phyloP scores from a whole-genome alignment of 2,113 vertebrate genomes.

The Callipepla californica region DNA sequence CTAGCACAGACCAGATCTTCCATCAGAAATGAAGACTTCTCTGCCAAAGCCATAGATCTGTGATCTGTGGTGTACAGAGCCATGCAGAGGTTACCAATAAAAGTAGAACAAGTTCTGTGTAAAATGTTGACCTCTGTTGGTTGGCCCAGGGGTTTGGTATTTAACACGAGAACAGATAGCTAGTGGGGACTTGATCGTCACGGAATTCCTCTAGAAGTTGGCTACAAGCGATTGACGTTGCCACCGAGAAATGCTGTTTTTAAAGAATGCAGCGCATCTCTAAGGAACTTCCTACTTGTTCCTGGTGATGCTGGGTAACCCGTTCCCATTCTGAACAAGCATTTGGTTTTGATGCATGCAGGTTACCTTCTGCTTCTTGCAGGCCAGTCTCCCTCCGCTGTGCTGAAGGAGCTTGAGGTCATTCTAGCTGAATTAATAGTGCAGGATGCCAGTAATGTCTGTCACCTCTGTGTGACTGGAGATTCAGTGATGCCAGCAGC shows the following conservation, averaged over 20 bases:
- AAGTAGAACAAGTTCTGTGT: background rate
- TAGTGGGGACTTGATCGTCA: background rate
- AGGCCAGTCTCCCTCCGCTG: background rate
- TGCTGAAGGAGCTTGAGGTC: background rate
- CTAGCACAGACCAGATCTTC: rapidly evolving
- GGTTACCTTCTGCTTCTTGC: background rate
- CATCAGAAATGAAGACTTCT: background rate
- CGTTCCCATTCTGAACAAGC: background rate
- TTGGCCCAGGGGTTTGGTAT: background rate
- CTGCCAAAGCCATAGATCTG: background rate
- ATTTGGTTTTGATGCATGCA: background rate
- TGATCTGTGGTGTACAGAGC: rapidly evolving
- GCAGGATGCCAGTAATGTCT: background rate
- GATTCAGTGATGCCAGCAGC: background rate
- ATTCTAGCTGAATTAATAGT: background rate
- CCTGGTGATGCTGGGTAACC: background rate
- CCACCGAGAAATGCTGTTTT: background rate
- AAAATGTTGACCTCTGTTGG: background rate
- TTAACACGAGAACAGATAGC: background rate
- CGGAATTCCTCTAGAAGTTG: background rate
- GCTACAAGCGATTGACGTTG: background rate
- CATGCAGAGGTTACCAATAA: background rate
- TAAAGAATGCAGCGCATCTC: background rate
- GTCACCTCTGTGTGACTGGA: background rate
- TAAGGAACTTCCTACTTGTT: background rate